Evolutionary conservation across 2,797 vertebrate genomes (phyloP).

Genomic region (Phoeniculus purpureus): DNA sequence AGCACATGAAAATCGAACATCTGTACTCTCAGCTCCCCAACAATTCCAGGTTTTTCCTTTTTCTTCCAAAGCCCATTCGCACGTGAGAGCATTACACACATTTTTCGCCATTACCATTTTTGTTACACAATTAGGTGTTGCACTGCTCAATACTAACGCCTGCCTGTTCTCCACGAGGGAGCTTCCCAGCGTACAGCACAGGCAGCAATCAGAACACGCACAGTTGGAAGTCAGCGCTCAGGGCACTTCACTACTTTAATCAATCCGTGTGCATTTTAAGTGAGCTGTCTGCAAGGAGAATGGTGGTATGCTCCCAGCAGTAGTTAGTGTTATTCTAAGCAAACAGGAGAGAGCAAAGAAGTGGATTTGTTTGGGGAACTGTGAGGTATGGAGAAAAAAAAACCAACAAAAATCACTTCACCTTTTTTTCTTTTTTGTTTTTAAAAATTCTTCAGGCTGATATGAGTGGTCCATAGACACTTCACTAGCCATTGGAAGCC

Average conservation of each 20-base stretch:
- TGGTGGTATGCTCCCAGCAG: background rate
- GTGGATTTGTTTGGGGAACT: constrained; percentile 27
- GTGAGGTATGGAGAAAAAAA: background rate
- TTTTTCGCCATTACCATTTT: constrained; percentile 47
- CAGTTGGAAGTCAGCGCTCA: constrained; percentile 38
- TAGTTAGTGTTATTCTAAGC: constrained; percentile 40
- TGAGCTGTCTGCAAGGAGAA: constrained; percentile 53
- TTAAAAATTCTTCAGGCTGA: background rate
- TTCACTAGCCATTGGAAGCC: background rate
- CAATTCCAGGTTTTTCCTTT: background rate
- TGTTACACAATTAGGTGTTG: constrained; percentile 12
- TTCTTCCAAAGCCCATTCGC: background rate
- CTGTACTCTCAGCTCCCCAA: background rate
- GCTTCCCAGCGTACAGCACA: constrained; percentile 7
- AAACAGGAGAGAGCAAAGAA: constrained; percentile 49
- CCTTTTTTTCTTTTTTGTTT: background rate
- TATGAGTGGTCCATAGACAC: background rate
- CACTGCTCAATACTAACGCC: background rate
- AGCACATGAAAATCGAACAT: background rate
- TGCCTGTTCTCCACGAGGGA: background rate
- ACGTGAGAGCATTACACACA: constrained; percentile 7
- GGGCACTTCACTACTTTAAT: constrained; percentile 55
- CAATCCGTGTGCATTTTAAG: constrained; percentile 67
- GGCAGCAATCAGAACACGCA: constrained; percentile 48
- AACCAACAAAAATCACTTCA: background rate